phyloP scores from a whole-genome alignment of 2,888 invertebrate genomes.

The Aricia artaxerxes region DNA sequence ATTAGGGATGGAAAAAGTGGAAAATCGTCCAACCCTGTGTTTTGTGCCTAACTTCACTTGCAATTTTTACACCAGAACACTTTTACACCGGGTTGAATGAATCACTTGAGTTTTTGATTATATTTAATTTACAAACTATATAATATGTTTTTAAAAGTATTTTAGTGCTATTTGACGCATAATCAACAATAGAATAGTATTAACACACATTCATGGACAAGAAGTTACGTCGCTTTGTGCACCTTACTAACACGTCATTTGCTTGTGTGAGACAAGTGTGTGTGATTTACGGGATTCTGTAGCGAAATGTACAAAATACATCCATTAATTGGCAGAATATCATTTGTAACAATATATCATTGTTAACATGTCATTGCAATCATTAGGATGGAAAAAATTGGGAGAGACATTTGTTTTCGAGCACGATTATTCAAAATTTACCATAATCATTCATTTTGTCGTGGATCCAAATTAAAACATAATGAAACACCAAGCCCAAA shows the following conservation, averaged over 20 bases:
- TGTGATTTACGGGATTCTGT: conserved; percentile 11
- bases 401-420: background rate
- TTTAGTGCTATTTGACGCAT: background rate
- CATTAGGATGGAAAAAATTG: background rate
- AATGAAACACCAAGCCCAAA: background rate
- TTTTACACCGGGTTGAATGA: background rate
- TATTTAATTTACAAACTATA: no score
- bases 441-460: background rate
- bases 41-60: conserved; percentile 1
- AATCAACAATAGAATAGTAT: conserved; percentile 30
- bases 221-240: conserved; percentile 58
- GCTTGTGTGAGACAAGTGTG: conserved; percentile 24
- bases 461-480: background rate
- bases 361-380: background rate
- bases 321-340: background rate
- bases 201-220: conserved; percentile 76
- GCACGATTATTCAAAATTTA: background rate
- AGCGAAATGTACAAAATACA: background rate
- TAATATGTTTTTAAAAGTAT: background rate
- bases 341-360: background rate
- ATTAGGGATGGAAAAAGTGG: no score
- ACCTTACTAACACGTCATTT: conserved; percentile 65
- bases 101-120: background rate
- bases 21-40: background rate
- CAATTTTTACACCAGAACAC: background rate